phyloP scores from a whole-genome alignment of 2,888 invertebrate species.

The Thyatira batis region DNA sequence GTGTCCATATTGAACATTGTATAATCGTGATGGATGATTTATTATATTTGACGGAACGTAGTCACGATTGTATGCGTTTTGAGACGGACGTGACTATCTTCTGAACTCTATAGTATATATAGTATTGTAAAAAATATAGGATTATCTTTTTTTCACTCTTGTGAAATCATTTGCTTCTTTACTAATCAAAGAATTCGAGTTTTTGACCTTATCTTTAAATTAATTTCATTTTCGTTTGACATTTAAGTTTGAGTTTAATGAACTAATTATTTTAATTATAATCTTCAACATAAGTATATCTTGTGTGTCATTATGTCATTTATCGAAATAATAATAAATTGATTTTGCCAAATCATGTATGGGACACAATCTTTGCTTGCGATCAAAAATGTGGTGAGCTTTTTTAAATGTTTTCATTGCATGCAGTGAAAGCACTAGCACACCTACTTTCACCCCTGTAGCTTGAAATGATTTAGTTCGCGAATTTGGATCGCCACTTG shows the following conservation, averaged over 20 bases:
- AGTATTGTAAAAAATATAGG: neutral
- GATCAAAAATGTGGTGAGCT: constrained; percentile 32
- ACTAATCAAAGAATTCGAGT: neutral
- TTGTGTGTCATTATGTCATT: too few species aligned
- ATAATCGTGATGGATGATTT: constrained; percentile 36
- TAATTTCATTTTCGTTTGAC: too few species aligned
- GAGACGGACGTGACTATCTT: constrained; percentile 11
- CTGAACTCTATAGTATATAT: neutral
- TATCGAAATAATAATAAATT: too few species aligned
- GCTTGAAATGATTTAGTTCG: constrained; percentile 54
- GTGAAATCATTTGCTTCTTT: neutral
- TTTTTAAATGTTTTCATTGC: constrained; percentile 40
- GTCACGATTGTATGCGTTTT: constrained; percentile 20
- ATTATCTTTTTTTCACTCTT: neutral
- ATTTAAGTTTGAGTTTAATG: too few species aligned
- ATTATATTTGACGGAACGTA: constrained; percentile 9
- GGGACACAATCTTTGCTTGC: neutral
- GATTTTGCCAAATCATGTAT: neutral
- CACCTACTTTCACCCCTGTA: constrained; percentile 60
- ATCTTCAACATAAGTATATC: too few species aligned
- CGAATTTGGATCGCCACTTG: constrained; percentile 69
- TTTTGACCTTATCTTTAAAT: neutral
- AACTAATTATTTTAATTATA: too few species aligned
- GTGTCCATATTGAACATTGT: constrained; percentile 16
- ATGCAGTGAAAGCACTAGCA: constrained; percentile 63